A percentile compares a stretch with the other conserved stretches of the same genome.
Conservation (phyloP, 2,113 vertebrate genomes). For the Chloropsis cyanopogon region DNA sequence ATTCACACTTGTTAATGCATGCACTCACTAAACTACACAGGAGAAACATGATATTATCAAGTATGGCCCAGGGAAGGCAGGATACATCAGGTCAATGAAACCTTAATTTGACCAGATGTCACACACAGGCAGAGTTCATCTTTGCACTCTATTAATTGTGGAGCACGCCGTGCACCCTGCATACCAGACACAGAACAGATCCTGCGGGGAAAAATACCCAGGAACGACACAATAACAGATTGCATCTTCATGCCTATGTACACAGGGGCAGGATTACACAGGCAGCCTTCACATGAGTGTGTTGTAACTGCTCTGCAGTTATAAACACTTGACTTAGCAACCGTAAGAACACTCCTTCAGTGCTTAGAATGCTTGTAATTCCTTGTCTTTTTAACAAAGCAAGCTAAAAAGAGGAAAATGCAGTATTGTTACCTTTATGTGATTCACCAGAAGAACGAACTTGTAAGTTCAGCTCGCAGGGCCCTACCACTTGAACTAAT, state of each 20-base stretch:
- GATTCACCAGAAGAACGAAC: neutral
- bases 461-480: neutral
- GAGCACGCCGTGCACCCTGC: neutral
- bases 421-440: neutral
- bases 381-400: neutral
- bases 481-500: neutral
- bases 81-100: neutral
- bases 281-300: neutral
- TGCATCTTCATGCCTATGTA: neutral
- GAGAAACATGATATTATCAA: neutral
- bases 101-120: constrained; percentile 2
- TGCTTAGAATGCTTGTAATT: neutral
- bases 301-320: neutral
- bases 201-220: neutral
- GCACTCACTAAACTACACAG: neutral
- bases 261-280: neutral
- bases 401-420: neutral
- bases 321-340: neutral
- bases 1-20: neutral
- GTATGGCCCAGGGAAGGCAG: neutral
- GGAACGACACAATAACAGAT: neutral
- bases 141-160: neutral
- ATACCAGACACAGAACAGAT: neutral
- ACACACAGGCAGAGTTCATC: neutral
- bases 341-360: neutral